Conservation (phyloP, 2,113 vertebrate genomes). For the Vireo altiloquus region DNA sequence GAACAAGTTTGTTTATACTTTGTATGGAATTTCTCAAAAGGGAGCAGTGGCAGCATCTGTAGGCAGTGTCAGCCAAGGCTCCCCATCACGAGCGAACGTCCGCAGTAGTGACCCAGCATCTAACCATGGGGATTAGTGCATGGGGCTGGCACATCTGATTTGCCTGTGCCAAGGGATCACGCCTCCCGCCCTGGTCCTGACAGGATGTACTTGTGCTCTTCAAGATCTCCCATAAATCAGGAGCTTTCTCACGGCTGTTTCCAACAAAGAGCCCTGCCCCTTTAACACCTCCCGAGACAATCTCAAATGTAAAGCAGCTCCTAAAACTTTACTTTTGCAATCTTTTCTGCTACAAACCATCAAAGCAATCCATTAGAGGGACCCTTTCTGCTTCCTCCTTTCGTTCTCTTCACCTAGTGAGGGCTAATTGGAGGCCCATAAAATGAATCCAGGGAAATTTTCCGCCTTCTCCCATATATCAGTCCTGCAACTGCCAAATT, state of each 20-base stretch:
- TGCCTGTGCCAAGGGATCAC: neutral
- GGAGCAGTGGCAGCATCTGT: neutral
- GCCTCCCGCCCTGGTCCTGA: neutral
- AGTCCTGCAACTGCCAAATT: neutral
- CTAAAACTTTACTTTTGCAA: neutral
- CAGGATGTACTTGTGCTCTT: neutral
- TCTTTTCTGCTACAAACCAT: neutral
- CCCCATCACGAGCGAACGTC: accelerated
- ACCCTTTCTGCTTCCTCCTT: neutral
- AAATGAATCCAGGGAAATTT: neutral
- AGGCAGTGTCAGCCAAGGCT: neutral
- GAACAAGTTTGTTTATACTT: neutral
- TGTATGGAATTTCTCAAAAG: neutral
- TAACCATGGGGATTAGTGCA: accelerated
- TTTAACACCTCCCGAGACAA: neutral
- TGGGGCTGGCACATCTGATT: neutral
- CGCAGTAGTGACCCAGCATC: neutral
- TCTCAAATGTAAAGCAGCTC: neutral
- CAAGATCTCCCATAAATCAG: neutral
- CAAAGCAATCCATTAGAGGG: neutral
- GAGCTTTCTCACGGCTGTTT: neutral
- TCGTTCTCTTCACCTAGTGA: neutral
- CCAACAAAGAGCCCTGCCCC: neutral
- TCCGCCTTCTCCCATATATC: neutral
- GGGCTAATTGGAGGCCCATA: neutral